Evolutionary conservation across 1,140 invertebrate species (phyloP).

Genomic region (Scaptomyza graminum): DNA sequence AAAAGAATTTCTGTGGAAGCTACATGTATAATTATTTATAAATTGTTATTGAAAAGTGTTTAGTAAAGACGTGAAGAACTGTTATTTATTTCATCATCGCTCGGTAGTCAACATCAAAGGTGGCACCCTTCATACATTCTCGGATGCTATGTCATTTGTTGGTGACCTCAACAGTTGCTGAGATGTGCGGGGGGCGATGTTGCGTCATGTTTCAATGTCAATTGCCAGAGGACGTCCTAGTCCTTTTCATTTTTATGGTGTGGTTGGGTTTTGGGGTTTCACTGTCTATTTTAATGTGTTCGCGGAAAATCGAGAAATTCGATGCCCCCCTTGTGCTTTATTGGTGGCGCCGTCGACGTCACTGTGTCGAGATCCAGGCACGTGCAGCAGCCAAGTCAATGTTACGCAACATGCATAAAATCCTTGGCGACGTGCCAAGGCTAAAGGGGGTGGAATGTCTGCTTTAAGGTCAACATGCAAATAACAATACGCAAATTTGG

Average conservation of each 20-base stretch:
- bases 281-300: constrained; percentile 33
- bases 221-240: constrained; percentile 40
- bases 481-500: constrained; percentile 54
- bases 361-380: constrained; percentile 14
- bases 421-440: constrained; percentile 57
- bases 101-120: not conserved
- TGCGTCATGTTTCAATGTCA: constrained; percentile 76
- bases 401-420: constrained; percentile 67
- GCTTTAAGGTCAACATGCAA: constrained; percentile 64
- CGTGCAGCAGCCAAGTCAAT: constrained; percentile 60
- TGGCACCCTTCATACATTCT: constrained; percentile 19
- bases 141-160: constrained; percentile 24
- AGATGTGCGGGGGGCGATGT: constrained; percentile 18
- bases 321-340: constrained; percentile 53
- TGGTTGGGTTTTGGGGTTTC: not conserved
- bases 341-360: constrained; percentile 49
- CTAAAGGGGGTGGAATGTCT: constrained; percentile 10
- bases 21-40: too few species aligned
- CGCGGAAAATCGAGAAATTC: constrained; percentile 72
- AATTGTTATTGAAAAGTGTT: too few species aligned
- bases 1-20: too few species aligned
- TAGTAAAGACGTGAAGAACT: not conserved
- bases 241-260: not conserved
- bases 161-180: constrained; percentile 54
- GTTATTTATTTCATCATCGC: constrained; percentile 1